phyloP scores from a whole-genome alignment of 2,797 vertebrate species.

The Somateria mollissima region DNA sequence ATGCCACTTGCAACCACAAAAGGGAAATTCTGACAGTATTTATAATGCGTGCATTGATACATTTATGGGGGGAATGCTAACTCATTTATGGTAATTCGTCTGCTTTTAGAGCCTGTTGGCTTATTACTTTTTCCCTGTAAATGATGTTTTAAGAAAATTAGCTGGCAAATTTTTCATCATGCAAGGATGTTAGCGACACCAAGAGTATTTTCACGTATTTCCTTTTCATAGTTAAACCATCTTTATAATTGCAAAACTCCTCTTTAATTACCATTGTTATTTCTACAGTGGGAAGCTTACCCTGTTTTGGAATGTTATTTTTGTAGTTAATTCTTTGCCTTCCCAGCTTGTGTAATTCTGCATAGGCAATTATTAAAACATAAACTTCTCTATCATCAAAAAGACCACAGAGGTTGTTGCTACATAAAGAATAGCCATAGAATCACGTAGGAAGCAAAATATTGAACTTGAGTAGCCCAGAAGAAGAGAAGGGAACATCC shows the following conservation, averaged over 20 bases:
- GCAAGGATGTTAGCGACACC: neutral
- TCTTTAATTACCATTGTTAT: conserved; percentile 29
- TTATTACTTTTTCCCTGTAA: neutral
- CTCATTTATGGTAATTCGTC: neutral
- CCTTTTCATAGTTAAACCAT: neutral
- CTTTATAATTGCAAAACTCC: conserved; percentile 44
- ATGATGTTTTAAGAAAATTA: neutral
- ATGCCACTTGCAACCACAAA: neutral
- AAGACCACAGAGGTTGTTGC: neutral
- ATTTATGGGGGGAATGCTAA: neutral
- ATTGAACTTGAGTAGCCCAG: neutral
- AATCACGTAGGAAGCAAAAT: neutral
- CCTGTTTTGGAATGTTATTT: conserved; percentile 18
- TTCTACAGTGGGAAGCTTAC: conserved; percentile 19
- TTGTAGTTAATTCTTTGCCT: conserved; percentile 28
- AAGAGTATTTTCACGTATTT: conserved; percentile 18
- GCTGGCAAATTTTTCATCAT: neutral
- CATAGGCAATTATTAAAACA: neutral
- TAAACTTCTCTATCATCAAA: neutral
- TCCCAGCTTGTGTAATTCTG: conserved; percentile 4
- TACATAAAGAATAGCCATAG: neutral
- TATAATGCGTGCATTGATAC: neutral
- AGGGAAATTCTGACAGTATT: neutral
- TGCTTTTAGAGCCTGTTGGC: neutral
- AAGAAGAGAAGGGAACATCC: neutral